Conservation (phyloP, 2,888 invertebrate genomes). For the Gymnoscelis rufifasciata region DNA sequence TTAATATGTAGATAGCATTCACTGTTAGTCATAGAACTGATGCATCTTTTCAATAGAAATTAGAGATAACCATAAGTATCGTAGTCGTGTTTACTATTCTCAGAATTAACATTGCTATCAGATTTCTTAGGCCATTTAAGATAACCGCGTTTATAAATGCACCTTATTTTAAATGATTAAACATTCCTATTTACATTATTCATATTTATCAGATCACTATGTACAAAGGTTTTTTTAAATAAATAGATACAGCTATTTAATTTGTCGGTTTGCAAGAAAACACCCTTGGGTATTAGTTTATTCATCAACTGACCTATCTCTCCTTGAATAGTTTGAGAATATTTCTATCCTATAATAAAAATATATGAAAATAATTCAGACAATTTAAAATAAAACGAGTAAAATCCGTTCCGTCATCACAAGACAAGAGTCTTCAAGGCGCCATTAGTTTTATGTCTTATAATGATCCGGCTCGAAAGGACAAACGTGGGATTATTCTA, state of each 20-base stretch:
- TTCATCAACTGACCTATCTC: too few species aligned
- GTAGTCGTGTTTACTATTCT: neutral
- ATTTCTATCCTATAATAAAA: too few species aligned
- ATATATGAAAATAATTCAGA: too few species aligned
- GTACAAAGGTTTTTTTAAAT: too few species aligned
- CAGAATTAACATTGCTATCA: neutral
- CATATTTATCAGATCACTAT: too few species aligned
- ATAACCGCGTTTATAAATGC: too few species aligned
- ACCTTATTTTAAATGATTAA: neutral
- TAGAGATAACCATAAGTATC: neutral
- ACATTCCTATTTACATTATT: too few species aligned
- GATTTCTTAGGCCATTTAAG: neutral
- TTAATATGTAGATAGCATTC: neutral
- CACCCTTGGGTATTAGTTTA: too few species aligned
- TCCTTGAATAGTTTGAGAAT: too few species aligned
- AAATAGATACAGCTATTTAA: too few species aligned
- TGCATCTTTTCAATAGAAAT: conserved; percentile 6
- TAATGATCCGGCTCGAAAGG: conserved; percentile 19
- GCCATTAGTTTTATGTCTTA: conserved; percentile 14
- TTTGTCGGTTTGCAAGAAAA: too few species aligned
- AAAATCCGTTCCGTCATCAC: conserved; percentile 11
- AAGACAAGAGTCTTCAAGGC: conserved; percentile 9
- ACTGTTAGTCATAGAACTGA: neutral
- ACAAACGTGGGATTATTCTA: conserved; percentile 48
- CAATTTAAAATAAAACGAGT: neutral